These are phyloP conservation scores for Drosophila pruinosa DNA, from an alignment of 1,140 invertebrate species.

Conservation along the genomic window DNA sequence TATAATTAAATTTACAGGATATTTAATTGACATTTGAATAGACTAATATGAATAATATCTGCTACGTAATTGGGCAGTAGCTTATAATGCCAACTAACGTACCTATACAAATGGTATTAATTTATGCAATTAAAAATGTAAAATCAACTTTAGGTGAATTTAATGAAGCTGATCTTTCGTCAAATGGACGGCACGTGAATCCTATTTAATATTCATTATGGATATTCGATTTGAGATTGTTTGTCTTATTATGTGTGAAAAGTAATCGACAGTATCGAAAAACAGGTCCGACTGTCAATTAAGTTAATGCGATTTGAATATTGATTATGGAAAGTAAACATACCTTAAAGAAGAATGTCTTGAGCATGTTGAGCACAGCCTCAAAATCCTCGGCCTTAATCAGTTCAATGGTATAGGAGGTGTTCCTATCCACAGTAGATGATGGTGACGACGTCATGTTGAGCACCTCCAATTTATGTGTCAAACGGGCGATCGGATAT, in stretches of 20 bases:
- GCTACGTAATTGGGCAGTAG: neutral
- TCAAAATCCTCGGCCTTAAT: slow-evolving; percentile 58
- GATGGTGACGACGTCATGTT: slow-evolving; percentile 51
- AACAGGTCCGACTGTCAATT: neutral
- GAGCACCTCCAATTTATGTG: slow-evolving; percentile 74
- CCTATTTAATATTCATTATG: slow-evolving; percentile 57
- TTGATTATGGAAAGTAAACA: neutral
- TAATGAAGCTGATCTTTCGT: slow-evolving; percentile 37
- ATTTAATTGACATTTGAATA: neutral
- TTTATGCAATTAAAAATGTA: slow-evolving; percentile 50
- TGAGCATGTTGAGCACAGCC: slow-evolving; percentile 67
- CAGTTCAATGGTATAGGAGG: slow-evolving; percentile 67
- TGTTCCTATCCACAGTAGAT: slow-evolving; percentile 29
- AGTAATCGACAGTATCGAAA: neutral
- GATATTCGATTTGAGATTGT: slow-evolving; percentile 31
- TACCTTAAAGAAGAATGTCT: slow-evolving; percentile 83
- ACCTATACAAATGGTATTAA: slow-evolving; percentile 7
- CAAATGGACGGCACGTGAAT: slow-evolving; percentile 25
- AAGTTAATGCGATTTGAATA: neutral
- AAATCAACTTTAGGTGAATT: slow-evolving; percentile 22
- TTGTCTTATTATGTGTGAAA: slow-evolving; percentile 5
- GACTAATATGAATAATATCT: no score
- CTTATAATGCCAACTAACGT: neutral
- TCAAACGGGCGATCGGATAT: slow-evolving; percentile 75
- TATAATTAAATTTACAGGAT: neutral